phyloP scores from a whole-genome alignment of 2,888 invertebrate species.

The Galerucella nymphaeae region DNA sequence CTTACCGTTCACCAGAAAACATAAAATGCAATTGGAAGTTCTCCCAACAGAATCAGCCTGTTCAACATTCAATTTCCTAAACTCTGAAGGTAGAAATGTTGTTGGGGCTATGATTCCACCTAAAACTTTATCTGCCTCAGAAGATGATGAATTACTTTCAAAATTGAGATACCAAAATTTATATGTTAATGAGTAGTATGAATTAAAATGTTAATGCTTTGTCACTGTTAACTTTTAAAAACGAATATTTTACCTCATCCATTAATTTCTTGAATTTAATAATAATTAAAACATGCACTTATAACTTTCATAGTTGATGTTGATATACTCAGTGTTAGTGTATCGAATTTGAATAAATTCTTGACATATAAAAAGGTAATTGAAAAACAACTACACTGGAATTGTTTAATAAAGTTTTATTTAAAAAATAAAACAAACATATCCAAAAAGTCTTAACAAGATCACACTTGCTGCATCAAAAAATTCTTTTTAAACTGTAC shows the following conservation, averaged over 20 bases:
- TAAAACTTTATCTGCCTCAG: slow-evolving; percentile 65
- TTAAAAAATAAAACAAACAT: slow-evolving; percentile 25
- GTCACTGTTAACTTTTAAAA: neutral
- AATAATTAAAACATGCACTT: no score
- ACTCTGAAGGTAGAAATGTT: slow-evolving; percentile 80
- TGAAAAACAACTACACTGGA: no score
- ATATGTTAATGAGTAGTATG: slow-evolving; percentile 64
- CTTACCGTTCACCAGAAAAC: slow-evolving; percentile 65
- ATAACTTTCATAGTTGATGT: no score
- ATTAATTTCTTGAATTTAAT: no score
- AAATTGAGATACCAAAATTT: slow-evolving; percentile 70
- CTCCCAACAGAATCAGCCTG: slow-evolving; percentile 86
- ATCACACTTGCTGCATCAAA: slow-evolving; percentile 5
- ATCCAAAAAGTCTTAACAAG: slow-evolving; percentile 29
- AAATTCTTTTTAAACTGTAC: slow-evolving; percentile 6
- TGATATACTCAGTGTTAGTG: no score
- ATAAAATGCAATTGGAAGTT: slow-evolving; percentile 80
- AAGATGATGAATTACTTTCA: slow-evolving; percentile 71
- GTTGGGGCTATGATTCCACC: slow-evolving; percentile 80
- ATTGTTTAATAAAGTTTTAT: slow-evolving; percentile 18
- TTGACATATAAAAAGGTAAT: no score
- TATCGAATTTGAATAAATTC: no score
- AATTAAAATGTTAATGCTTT: neutral
- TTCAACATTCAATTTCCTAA: slow-evolving; percentile 91
- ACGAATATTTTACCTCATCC: no score